Base-by-base conservation (phyloP, 2,113 vertebrate species). In the Coracopsis vasa region DNA sequence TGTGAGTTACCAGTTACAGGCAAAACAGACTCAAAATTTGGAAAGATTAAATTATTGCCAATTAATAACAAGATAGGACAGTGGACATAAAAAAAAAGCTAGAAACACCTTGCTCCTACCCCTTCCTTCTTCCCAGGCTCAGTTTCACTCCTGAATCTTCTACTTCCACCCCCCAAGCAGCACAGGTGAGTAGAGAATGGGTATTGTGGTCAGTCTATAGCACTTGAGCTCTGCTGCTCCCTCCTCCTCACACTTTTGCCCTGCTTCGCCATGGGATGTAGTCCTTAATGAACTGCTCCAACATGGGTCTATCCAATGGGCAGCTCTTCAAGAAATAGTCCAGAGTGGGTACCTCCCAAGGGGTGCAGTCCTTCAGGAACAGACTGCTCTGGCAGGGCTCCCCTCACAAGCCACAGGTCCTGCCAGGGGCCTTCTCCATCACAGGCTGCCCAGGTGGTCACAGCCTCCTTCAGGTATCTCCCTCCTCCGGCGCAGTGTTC, bases 281-380 rank as follows among this genome's bases (percentile, higher is more conserved):
- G 33, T 56, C 28, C 23, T 73, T 69, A 17, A 50, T 25, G 11
- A 90, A 77, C 64, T 80, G 42, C 47, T 94, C 37, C 47, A 82
- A 3, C 6, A 17, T 6, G 16, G 11, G 7, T 47, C 45, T 47
- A 47, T 23, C 45, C 45, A 47, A 47, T 23, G 45, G 45, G 45
- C 45, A 47, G 45, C 45, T 23, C 11, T 47, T 79, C 53, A 64
- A 29, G 35, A 81, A 60, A 44, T 50, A 31, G 4, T 72, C n/a
- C 39, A 58, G 39, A 0, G 0, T 29, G 35, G 37, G 13, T 78
- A 37, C 13, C 20, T 87, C 58, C 45, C 80, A 89, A 0, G 0
- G 18, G 5, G 5, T 16, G 4, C 42, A 61, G 50, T 39, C n/a
- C 50, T 75, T 37, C 60, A 78, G 41, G 25, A 69, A 33, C 2